phyloP scores from a whole-genome alignment of 2,888 invertebrate genomes.

The Epiblema foenella region DNA sequence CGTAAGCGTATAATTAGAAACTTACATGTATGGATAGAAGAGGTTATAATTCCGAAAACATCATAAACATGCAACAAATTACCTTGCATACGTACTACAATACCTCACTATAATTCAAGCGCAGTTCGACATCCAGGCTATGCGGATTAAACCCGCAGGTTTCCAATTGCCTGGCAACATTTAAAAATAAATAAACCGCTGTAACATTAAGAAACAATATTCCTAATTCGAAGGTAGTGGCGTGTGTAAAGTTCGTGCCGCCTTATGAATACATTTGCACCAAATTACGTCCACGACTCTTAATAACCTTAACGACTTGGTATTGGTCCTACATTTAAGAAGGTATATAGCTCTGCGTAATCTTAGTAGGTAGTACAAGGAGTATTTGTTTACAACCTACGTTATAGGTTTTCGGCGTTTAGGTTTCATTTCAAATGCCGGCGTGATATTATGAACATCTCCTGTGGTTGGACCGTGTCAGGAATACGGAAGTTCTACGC shows the following conservation, averaged over 20 bases:
- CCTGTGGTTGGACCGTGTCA: too few relatives aligned
- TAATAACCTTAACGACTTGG: slow-evolving; percentile 57
- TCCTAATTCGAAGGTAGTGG: slow-evolving; percentile 27
- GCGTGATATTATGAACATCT: too few relatives aligned
- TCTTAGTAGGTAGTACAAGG: background rate
- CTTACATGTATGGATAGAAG: too few relatives aligned
- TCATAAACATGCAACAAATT: too few relatives aligned
- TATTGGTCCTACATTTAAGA: background rate
- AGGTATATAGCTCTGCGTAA: background rate
- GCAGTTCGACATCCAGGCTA: background rate
- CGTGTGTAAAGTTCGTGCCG: slow-evolving; percentile 55
- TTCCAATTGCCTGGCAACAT: background rate
- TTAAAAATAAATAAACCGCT: slow-evolving; percentile 18
- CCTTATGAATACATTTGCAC: slow-evolving; percentile 60
- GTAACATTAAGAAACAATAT: slow-evolving; percentile 16
- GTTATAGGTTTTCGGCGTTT: too few relatives aligned
- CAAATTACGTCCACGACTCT: slow-evolving; percentile 52
- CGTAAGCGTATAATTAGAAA: too few relatives aligned
- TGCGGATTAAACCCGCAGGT: too few relatives aligned
- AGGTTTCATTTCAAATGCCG: too few relatives aligned
- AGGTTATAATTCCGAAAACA: too few relatives aligned
- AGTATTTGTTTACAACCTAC: background rate
- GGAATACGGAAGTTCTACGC: too few relatives aligned
- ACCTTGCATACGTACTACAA: too few relatives aligned
- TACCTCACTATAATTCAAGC: background rate